phyloP scores from a whole-genome alignment of 1,140 invertebrate genomes.

The Brachionus sp. region DNA sequence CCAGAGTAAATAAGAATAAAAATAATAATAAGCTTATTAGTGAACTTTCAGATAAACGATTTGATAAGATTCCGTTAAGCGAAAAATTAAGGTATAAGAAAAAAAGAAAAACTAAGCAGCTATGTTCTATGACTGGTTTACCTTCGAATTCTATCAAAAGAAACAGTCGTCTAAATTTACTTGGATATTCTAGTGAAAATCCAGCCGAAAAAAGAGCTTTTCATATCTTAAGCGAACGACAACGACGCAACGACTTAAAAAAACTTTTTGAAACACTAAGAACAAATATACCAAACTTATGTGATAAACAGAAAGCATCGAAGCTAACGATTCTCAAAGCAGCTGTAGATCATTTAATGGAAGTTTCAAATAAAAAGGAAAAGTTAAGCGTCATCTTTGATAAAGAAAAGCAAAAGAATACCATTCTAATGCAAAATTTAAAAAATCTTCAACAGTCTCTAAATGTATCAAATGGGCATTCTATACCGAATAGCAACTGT shows the following conservation, averaged over 20 bases:
- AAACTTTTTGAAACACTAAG: constrained; percentile 34
- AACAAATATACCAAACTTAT: constrained; percentile 43
- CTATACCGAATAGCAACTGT: neutral
- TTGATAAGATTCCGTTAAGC: neutral
- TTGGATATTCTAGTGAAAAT: constrained; percentile 42
- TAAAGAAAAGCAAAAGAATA: constrained; percentile 32
- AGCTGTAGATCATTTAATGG: constrained; percentile 39
- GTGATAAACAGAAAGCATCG: constrained; percentile 26
- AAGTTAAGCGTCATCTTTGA: constrained; percentile 29
- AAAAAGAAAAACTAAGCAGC: constrained; percentile 25
- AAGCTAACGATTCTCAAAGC: constrained; percentile 44
- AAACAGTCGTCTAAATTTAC: neutral
- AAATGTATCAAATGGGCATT: neutral
- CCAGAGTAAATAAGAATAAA: neutral
- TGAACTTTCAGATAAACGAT: neutral
- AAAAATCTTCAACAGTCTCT: constrained; percentile 33
- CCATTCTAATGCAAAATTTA: neutral
- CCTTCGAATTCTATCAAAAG: neutral
- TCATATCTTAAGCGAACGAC: constrained; percentile 40
- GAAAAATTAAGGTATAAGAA: constrained; percentile 6
- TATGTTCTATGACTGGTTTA: neutral
- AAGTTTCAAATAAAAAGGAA: constrained; percentile 41
- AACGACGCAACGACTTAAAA: constrained; percentile 45
- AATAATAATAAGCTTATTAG: neutral
- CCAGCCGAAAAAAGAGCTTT: constrained; percentile 42